Percentiles rank a stretch among this genome's conserved stretches.
These are phyloP conservation scores for Microctenopoma stevenorrisi DNA, from an alignment of 2,797 vertebrate genomes.

Conservation along the genomic window DNA sequence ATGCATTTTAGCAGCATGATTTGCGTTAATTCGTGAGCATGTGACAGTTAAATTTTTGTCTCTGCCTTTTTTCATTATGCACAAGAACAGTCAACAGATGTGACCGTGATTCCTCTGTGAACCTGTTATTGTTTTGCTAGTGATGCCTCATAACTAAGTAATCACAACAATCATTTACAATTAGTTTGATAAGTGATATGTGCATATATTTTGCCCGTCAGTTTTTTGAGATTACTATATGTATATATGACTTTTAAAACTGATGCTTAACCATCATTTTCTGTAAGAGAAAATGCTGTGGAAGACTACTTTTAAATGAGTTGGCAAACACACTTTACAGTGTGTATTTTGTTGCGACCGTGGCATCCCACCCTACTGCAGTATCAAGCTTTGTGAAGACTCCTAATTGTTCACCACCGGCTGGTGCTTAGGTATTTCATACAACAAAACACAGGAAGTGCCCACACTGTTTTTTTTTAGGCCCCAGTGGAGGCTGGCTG, in stretches of 20 bases:
- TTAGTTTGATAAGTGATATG: conserved; percentile 36
- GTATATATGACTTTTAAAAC: no score
- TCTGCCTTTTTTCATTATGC: conserved; percentile 37
- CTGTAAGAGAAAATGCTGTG: background rate
- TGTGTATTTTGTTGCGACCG: conserved; percentile 10
- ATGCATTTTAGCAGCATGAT: conserved; percentile 61
- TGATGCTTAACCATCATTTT: background rate
- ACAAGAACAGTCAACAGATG: conserved; percentile 59
- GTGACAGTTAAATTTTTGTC: conserved; percentile 56
- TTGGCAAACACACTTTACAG: background rate
- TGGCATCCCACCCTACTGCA: background rate
- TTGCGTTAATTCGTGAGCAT: conserved; percentile 58
- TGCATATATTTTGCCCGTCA: background rate
- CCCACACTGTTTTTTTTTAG: conserved; percentile 41
- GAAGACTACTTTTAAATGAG: conserved; percentile 2
- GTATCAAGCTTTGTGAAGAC: conserved; percentile 32
- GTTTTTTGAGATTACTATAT: background rate
- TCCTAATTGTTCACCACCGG: conserved; percentile 50
- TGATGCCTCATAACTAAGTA: conserved; percentile 34
- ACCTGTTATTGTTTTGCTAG: conserved; percentile 41
- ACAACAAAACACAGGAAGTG: conserved; percentile 50
- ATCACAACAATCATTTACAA: conserved; percentile 35
- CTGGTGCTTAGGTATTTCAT: conserved; percentile 51
- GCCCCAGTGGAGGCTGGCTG: conserved; percentile 58
- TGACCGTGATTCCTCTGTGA: conserved; percentile 48